These are phyloP conservation scores for Oxyura jamaicensis DNA, from an alignment of 2,113 vertebrate genomes.

Conservation along the genomic window DNA sequence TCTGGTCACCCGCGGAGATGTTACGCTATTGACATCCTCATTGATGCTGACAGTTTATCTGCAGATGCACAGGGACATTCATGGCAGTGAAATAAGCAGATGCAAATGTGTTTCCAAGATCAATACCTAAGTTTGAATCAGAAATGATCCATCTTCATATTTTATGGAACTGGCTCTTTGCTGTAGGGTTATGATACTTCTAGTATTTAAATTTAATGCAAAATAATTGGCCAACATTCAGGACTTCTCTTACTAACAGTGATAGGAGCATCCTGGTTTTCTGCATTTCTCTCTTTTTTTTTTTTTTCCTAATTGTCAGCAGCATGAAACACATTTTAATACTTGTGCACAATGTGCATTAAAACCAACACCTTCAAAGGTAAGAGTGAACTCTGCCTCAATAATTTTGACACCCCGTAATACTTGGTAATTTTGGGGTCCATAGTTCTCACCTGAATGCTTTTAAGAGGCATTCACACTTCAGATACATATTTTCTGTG, in stretches of 20 bases:
- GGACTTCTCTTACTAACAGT: neutral
- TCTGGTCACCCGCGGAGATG: neutral
- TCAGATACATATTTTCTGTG: neutral
- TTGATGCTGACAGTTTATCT: neutral
- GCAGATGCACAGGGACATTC: neutral
- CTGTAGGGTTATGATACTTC: neutral
- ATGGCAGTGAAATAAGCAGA: neutral
- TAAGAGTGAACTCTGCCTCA: neutral
- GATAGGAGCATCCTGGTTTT: neutral
- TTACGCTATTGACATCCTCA: neutral
- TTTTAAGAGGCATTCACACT: neutral
- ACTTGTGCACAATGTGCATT: neutral
- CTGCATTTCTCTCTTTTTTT: neutral
- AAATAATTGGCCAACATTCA: neutral
- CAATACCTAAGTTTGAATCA: neutral
- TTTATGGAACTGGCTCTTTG: neutral
- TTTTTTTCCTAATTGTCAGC: neutral
- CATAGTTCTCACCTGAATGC: neutral
- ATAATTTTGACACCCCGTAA: neutral
- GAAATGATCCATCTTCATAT: neutral
- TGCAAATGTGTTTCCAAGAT: neutral
- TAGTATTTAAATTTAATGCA: neutral
- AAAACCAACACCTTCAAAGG: neutral
- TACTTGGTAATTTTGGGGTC: neutral
- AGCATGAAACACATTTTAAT: neutral